Percentiles rank a stretch among this genome's conserved stretches.
phyloP scores from a whole-genome alignment of 2,113 vertebrate genomes.

The Chaetorhynchus papuensis region DNA sequence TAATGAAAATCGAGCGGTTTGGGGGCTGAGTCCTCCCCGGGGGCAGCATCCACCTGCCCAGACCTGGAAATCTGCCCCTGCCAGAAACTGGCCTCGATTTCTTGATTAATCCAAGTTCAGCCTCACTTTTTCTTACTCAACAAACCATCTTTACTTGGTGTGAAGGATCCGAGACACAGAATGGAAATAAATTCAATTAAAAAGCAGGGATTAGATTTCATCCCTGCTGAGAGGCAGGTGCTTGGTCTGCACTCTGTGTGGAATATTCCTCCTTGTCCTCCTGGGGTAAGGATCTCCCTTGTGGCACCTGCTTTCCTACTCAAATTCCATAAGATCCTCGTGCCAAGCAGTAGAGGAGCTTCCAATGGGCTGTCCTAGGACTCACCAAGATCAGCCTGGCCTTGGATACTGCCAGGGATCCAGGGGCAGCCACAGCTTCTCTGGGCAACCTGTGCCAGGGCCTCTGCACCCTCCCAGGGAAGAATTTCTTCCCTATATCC shows the following conservation, averaged over 20 bases:
- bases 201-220: neutral
- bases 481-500: neutral
- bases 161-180: fast-evolving
- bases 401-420: neutral
- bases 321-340: fast-evolving
- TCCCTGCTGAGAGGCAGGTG: neutral
- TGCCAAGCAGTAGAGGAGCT: neutral
- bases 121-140: neutral
- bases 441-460: neutral
- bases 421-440: neutral
- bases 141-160: neutral
- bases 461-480: neutral
- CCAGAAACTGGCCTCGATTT: neutral
- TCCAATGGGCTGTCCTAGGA: neutral
- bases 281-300: neutral
- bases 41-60: neutral
- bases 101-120: neutral
- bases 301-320: neutral
- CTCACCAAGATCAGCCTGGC: neutral
- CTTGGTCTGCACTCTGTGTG: neutral
- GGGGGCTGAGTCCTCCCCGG: neutral
- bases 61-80: neutral
- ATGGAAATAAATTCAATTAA: neutral
- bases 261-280: neutral
- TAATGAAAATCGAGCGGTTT: neutral